Percentiles rank a stretch among this genome's conserved stretches.
phyloP scores from a whole-genome alignment of 2,113 vertebrate genomes.

The Hippocampus comes region DNA sequence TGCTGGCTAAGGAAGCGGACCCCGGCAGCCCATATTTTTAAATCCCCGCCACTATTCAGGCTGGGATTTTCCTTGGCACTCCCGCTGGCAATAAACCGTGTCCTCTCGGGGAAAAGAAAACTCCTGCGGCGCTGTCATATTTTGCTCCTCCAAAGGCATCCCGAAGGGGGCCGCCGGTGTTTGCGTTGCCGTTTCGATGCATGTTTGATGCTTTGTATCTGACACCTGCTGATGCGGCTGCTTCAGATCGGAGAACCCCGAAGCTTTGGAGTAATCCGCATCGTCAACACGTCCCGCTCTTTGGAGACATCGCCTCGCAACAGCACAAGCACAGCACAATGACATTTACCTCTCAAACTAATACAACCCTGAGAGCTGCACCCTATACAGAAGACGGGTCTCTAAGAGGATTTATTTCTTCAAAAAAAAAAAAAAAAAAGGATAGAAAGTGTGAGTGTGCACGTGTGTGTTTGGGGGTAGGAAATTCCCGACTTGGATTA shows the following conservation, averaged over 20 bases:
- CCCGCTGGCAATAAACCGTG: slow-evolving; percentile 46
- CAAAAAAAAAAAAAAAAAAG: slow-evolving; percentile 32
- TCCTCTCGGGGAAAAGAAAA: slow-evolving; percentile 17
- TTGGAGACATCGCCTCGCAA: slow-evolving; percentile 33
- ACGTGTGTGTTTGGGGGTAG: slow-evolving; percentile 57
- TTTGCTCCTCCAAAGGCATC: slow-evolving; percentile 38
- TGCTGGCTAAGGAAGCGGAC: slow-evolving; percentile 38
- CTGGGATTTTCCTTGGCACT: slow-evolving; percentile 49
- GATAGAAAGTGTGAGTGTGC: slow-evolving; percentile 31
- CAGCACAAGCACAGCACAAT: slow-evolving; percentile 9
- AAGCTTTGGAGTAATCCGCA: slow-evolving; percentile 63
- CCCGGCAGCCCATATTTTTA: slow-evolving; percentile 42
- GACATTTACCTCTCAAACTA: slow-evolving; percentile 48
- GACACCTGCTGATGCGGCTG: slow-evolving; percentile 65
- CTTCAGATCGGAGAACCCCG: slow-evolving; percentile 50
- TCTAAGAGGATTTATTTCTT: slow-evolving; percentile 71
- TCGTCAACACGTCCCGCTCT: slow-evolving; percentile 47
- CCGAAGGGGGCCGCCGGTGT: slow-evolving; percentile 41
- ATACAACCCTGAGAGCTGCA: slow-evolving; percentile 63
- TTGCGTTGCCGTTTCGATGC: slow-evolving; percentile 41
- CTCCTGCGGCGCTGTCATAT: slow-evolving; percentile 51
- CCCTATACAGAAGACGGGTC: slow-evolving; percentile 57
- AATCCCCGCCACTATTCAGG: slow-evolving; percentile 45
- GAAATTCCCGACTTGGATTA: slow-evolving; percentile 65
- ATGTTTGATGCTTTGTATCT: slow-evolving; percentile 45